Evolutionary conservation across 2,888 invertebrate genomes (phyloP).

Genomic region (Acheta domesticus): DNA sequence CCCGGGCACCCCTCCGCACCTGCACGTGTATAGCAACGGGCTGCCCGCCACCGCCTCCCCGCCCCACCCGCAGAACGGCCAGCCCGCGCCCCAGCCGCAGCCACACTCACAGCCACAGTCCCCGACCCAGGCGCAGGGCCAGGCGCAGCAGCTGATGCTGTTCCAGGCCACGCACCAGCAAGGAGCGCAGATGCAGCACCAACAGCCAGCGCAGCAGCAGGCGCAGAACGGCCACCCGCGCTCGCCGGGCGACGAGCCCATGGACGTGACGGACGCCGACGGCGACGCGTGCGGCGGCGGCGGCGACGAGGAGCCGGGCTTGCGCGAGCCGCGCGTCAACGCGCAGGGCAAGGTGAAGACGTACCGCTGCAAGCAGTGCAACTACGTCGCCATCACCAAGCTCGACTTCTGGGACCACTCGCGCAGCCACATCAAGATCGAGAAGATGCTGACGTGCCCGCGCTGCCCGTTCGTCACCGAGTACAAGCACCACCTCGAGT

Average conservation of each 20-base stretch:
- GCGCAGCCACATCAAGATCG: constrained; percentile 85
- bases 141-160: no score
- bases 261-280: constrained; percentile 18
- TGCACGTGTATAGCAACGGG: no score
- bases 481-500: constrained; percentile 97
- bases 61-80: no score
- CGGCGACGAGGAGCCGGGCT: constrained; percentile 25
- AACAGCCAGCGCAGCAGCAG: background rate
- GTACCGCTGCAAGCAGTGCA: constrained; percentile 91
- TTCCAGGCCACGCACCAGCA: no score
- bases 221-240: background rate
- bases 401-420: constrained; percentile 92
- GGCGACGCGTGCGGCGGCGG: constrained; percentile 18
- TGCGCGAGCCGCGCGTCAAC: constrained; percentile 60
- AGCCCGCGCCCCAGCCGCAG: no score
- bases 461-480: constrained; percentile 97
- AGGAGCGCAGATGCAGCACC: no score
- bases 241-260: background rate
- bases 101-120: no score
- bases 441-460: constrained; percentile 85
- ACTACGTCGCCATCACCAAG: constrained; percentile 79
- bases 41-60: no score
- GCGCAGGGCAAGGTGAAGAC: constrained; percentile 82
- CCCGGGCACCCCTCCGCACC: no score
- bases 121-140: no score